A percentile compares a stretch with the other conserved stretches of the same genome.
phyloP scores from a whole-genome alignment of 2,797 vertebrate genomes.

The Agapornis canus region DNA sequence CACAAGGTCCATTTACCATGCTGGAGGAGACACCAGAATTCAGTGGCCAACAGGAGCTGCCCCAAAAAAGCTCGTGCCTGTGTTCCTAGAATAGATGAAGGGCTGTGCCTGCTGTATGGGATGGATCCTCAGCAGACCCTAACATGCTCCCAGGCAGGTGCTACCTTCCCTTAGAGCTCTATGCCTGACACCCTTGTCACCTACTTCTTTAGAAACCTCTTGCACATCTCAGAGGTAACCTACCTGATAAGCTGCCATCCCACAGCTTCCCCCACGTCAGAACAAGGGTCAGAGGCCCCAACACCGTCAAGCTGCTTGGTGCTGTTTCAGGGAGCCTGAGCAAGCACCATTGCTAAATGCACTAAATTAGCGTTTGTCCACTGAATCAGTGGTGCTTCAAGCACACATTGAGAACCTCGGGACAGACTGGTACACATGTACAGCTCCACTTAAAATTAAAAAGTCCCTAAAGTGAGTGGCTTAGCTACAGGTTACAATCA shows the following conservation, averaged over 20 bases:
- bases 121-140: neutral
- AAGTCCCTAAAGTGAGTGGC: neutral
- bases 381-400: neutral
- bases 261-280: neutral
- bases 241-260: neutral
- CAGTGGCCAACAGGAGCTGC: neutral
- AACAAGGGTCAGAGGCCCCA: neutral
- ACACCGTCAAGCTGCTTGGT: neutral
- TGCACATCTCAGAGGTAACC: neutral
- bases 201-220: neutral
- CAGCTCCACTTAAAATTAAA: neutral
- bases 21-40: neutral
- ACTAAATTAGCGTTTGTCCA: neutral
- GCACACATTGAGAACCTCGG: rapidly evolving
- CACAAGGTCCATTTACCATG: rapidly evolving
- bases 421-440: rapidly evolving
- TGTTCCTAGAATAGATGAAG: neutral
- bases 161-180: neutral
- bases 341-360: neutral
- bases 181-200: too few relatives aligned
- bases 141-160: neutral
- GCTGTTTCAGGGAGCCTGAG: neutral
- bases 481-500: neutral
- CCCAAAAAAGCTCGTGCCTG: neutral
- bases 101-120: neutral